These are phyloP conservation scores for Odontamblyopus rebecca DNA, from an alignment of 2,797 vertebrate species.

Conservation along the genomic window DNA sequence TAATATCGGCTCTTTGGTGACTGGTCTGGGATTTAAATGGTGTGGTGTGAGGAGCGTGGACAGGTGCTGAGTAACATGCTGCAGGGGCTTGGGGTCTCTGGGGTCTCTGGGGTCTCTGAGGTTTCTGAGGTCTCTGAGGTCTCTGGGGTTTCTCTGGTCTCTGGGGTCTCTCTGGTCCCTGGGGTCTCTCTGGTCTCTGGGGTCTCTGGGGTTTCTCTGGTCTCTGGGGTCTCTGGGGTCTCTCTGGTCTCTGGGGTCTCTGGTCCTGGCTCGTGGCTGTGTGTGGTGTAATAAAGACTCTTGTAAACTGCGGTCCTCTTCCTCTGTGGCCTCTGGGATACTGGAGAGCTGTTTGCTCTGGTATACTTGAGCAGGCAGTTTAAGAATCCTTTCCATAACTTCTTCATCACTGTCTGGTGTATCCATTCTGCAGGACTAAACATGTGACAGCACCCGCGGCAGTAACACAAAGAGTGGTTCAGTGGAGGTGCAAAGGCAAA, in stretches of 20 bases:
- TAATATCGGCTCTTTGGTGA: slow-evolving; percentile 56
- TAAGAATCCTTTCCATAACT: slow-evolving; percentile 88
- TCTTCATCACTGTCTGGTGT: slow-evolving; percentile 92
- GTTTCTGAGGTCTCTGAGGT: slow-evolving; percentile 34
- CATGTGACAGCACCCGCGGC: slow-evolving; percentile 38
- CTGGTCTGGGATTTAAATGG: slow-evolving; percentile 50
- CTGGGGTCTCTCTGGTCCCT: too few species aligned
- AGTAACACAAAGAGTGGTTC: slow-evolving; percentile 24
- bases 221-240: slow-evolving; percentile 25
- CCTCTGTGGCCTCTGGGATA: slow-evolving; percentile 91
- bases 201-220: slow-evolving; percentile 31
- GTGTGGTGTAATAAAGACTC: slow-evolving; percentile 47
- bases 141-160: slow-evolving; percentile 5
- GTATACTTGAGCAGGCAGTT: slow-evolving; percentile 82
- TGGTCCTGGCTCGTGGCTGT: slow-evolving; percentile 31
- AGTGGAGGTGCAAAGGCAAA: slow-evolving; percentile 28
- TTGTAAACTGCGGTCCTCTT: slow-evolving; percentile 79
- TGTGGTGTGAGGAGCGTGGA: slow-evolving; percentile 38
- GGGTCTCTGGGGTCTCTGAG: slow-evolving; percentile 34
- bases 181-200: slow-evolving; percentile 11
- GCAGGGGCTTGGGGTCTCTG: slow-evolving; percentile 37
- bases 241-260: slow-evolving; percentile 27
- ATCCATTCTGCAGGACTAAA: slow-evolving; percentile 71
- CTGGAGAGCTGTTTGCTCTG: slow-evolving; percentile 88
- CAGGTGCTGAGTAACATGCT: slow-evolving; percentile 34